Base-by-base conservation (phyloP, 2,888 invertebrate genomes). In the Apodemia zela region DNA sequence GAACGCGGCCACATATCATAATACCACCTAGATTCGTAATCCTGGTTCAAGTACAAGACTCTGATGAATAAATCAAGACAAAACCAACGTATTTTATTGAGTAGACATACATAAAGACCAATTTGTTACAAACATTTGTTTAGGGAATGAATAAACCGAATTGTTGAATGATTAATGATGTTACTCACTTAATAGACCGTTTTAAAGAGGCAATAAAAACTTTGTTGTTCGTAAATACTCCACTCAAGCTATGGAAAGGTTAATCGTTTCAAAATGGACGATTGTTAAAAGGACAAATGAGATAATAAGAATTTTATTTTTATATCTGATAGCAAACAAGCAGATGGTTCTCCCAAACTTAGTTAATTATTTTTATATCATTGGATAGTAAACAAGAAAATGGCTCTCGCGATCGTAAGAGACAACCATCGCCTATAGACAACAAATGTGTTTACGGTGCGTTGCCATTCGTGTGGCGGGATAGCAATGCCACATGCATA, bases 81-180 rank as follows among this genome's bases (percentile, higher is more conserved):
- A 42, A 13, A 15, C 42, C 15, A 42, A 13, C 5, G 15, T 5
- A 42, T 42, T 42, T 42, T 13, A 42, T 42, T 42, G 15, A 15
- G 42, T 42, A 13, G 15, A 42, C 15, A 42, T 13, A 42, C 15
- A 42, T 42, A 42, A 42, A 15, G 42, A 42, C 4, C 13, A 42
- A 42, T 42, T 42, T 15, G 15, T 42, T 42, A 42, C 42, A 42
- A 42, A 42, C 42, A 15, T 25, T 45, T 62, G 2, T 29, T 59
- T 17, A 18, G 35, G 59, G 13, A 59, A 49, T 59, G 47, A 59
- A 59, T 59, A 57, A 59, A 62, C 58, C 62, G 51, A 62, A 45
- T 62, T 62, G 45, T 29, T 45, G 45, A 58, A 58, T 62, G 62
- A 62, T 62, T 62, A 62, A 62, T 62, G 62, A 45, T 29, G 42